These are phyloP conservation scores for Nomada ruficornis DNA, from an alignment of 2,888 invertebrate species.

Conservation along the genomic window DNA sequence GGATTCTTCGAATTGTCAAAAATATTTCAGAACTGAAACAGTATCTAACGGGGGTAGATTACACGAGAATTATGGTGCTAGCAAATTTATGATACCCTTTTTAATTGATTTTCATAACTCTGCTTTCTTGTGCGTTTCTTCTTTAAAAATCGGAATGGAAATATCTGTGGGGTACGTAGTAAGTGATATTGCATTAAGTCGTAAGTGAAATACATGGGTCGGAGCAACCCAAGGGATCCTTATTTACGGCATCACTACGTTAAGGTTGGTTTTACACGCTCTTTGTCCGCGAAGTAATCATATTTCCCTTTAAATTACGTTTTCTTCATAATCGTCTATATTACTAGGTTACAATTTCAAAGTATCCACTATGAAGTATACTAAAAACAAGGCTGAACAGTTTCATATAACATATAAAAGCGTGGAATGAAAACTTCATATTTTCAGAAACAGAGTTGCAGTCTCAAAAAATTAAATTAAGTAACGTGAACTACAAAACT, in stretches of 20 bases:
- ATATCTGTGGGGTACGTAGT: slow-evolving; percentile 31
- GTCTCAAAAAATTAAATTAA: too few species aligned
- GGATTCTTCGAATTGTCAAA: too few species aligned
- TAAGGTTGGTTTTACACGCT: slow-evolving; percentile 7
- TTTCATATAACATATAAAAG: too few species aligned
- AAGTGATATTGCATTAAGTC: slow-evolving; percentile 50
- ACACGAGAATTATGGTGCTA: background rate
- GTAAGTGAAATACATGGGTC: slow-evolving; percentile 40
- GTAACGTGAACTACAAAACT: too few species aligned
- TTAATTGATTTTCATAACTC: background rate
- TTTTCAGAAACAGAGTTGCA: too few species aligned
- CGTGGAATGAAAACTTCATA: too few species aligned
- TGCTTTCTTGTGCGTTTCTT: background rate
- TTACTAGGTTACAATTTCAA: background rate
- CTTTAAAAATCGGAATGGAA: slow-evolving; percentile 38
- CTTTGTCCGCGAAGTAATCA: background rate
- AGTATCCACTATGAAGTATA: too few species aligned
- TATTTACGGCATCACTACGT: slow-evolving; percentile 27
- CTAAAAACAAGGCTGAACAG: too few species aligned
- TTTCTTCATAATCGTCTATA: background rate
- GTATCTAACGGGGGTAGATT: too few species aligned
- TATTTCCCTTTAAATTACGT: background rate
- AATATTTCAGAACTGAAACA: too few species aligned
- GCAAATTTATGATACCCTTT: background rate
- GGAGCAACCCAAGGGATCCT: slow-evolving; percentile 26